Evolutionary conservation across 37 sponge, comb jelly and placozoan genomes (phyloP).

Genomic region (Bolinopsis microptera): DNA sequence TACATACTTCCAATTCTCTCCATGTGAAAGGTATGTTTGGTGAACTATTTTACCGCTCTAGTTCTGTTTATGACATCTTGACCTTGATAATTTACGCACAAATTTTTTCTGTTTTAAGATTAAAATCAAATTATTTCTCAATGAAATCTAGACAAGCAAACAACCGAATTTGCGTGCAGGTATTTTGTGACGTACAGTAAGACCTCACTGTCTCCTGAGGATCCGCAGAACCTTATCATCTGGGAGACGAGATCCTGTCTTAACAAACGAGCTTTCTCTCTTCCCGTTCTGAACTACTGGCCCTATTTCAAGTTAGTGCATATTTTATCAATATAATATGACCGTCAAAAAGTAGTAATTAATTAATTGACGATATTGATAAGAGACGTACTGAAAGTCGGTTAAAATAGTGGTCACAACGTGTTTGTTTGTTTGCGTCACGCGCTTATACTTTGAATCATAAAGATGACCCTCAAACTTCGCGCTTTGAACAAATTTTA

Average conservation of each 20-base stretch:
- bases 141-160: no score
- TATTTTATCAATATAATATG: neutral
- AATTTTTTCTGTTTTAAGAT: no score
- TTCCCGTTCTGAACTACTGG: conserved; percentile 78
- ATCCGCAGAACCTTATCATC: conserved; percentile 80
- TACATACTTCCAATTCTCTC: conserved; percentile 89
- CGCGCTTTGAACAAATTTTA: conserved; percentile 20
- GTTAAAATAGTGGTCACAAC: no score
- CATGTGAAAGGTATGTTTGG: conserved; percentile 83
- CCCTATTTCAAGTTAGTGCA: conserved; percentile 88
- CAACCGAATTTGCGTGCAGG: no score
- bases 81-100: no score
- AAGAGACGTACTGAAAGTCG: no score
- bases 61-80: neutral
- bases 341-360: no score
- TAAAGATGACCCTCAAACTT: neutral
- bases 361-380: no score
- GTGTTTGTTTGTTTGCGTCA: no score
- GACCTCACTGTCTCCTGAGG: conserved; percentile 49
- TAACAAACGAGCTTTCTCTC: conserved; percentile 78
- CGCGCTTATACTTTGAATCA: neutral
- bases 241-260: conserved; percentile 83
- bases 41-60: conserved; percentile 7
- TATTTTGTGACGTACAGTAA: conserved; percentile 68
- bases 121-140: no score